A percentile compares a stretch with the other conserved stretches of the same genome.
phyloP scores from a whole-genome alignment of 2,888 invertebrate genomes.

The Thelaira solivaga region DNA sequence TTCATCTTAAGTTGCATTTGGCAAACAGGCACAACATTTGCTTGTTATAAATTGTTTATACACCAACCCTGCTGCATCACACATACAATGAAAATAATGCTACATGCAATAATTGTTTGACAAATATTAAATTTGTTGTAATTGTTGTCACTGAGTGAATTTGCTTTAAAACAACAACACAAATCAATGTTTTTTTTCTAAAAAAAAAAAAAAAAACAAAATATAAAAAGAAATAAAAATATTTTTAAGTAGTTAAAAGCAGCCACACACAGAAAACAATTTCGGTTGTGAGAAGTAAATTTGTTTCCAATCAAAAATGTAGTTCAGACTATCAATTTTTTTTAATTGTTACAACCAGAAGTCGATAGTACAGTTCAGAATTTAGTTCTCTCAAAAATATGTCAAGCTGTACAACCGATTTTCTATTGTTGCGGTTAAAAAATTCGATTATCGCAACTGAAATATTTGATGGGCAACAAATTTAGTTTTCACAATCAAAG shows the following conservation, averaged over 20 bases:
- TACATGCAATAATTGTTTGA: slow-evolving; percentile 58
- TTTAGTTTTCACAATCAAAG: no score
- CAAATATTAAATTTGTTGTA: slow-evolving; percentile 57
- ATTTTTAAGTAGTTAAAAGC: background rate
- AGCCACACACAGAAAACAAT: background rate
- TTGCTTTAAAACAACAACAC: slow-evolving; percentile 16
- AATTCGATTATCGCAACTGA: no score
- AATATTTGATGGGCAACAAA: no score
- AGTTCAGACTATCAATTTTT: no score
- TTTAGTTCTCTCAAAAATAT: no score
- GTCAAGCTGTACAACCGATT: no score
- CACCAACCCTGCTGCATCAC: background rate
- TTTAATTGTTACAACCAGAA: no score
- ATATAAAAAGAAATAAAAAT: background rate
- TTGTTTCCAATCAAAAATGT: no score
- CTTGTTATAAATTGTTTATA: background rate
- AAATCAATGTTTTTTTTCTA: slow-evolving; percentile 54
- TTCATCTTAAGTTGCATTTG: slow-evolving; percentile 34
- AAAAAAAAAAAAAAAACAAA: slow-evolving; percentile 56
- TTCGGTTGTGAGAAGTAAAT: no score
- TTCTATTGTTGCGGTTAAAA: no score
- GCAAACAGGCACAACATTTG: slow-evolving; percentile 26
- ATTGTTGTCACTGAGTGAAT: slow-evolving; percentile 10
- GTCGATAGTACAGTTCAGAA: no score
- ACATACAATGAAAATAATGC: slow-evolving; percentile 17